Evolutionary conservation across 2,113 vertebrate genomes (phyloP).

Genomic region (Tragelaphus buxtoni): DNA sequence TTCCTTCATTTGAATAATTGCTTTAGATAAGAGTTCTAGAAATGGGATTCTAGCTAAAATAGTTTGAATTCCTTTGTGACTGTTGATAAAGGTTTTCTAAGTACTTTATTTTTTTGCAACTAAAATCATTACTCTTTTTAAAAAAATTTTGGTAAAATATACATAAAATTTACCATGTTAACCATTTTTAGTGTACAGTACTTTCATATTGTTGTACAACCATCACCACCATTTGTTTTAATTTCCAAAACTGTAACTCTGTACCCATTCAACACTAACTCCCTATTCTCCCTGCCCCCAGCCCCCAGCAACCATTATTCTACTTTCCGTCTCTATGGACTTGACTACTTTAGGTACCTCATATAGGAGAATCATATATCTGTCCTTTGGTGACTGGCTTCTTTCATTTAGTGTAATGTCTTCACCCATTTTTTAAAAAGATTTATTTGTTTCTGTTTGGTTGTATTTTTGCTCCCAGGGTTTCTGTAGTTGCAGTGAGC

Average conservation of each 20-base stretch:
- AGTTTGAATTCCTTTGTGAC: not conserved
- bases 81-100: not conserved
- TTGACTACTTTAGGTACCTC: not conserved
- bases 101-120: not conserved
- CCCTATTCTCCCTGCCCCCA: not conserved
- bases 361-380: not conserved
- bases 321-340: not conserved
- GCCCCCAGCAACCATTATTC: not conserved
- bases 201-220: not conserved
- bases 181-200: not conserved
- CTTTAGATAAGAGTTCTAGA: not conserved
- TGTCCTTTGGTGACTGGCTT: not conserved
- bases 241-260: not conserved
- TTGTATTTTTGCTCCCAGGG: not conserved
- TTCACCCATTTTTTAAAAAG: not conserved
- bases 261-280: not conserved
- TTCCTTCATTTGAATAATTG: not conserved
- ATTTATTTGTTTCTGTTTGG: not conserved
- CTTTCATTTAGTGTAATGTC: conserved; percentile 2
- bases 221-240: not conserved
- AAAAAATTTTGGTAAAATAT: not conserved
- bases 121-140: not conserved
- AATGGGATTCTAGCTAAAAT: not conserved
- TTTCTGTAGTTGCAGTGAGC: not conserved
- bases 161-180: not conserved